phyloP scores from a whole-genome alignment of 1,140 invertebrate species.

The Drosophila mojavensis region DNA sequence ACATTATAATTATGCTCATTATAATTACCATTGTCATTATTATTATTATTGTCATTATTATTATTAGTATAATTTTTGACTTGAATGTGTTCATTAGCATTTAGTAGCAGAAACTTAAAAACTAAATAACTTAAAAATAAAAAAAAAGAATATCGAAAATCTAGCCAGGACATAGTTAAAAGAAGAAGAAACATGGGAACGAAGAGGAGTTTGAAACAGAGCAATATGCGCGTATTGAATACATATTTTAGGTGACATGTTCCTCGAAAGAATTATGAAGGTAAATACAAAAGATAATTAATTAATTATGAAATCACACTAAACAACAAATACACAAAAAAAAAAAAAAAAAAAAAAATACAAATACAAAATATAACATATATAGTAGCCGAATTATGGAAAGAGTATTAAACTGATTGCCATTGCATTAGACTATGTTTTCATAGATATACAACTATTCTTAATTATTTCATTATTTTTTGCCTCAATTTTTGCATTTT shows the following conservation, averaged over 20 bases:
- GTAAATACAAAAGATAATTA: conserved; percentile 19
- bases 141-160: conserved; percentile 11
- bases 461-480: conserved; percentile 24
- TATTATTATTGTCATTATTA: conserved; percentile 28
- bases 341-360: not conserved
- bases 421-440: too few species aligned
- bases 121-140: conserved; percentile 18
- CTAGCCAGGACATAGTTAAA: conserved; percentile 41
- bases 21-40: conserved; percentile 16
- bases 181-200: conserved; percentile 1
- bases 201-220: conserved; percentile 43
- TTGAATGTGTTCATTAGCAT: conserved; percentile 82
- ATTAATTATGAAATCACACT: conserved; percentile 11
- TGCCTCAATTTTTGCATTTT: not conserved
- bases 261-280: conserved; percentile 61
- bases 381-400: conserved; percentile 69
- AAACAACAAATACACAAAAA: conserved; percentile 6
- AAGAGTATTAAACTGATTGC: too few species aligned
- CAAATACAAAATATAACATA: conserved; percentile 19
- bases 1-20: conserved; percentile 29
- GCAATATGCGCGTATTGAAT: conserved; percentile 80
- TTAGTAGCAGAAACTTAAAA: conserved; percentile 54
- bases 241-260: conserved; percentile 82
- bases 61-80: conserved; percentile 74
- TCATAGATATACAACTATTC: conserved; percentile 18